Conservation (phyloP, 1,140 invertebrate genomes). For the Cepaea nemoralis region DNA sequence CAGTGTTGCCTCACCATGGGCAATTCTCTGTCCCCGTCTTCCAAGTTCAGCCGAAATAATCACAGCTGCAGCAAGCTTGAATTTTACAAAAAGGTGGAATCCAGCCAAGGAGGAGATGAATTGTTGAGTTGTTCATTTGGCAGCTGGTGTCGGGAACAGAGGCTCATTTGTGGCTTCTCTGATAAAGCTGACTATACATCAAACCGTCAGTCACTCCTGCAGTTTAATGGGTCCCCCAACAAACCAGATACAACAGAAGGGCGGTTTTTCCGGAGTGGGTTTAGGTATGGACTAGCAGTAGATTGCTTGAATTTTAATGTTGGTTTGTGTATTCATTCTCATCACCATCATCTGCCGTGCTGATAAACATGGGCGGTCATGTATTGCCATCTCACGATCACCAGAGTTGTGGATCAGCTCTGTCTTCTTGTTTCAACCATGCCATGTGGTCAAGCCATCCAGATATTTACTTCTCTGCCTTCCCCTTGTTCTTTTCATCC, state of each 20-base stretch:
- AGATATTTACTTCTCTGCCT: too few species aligned
- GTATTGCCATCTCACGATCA: too few species aligned
- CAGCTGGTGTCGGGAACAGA: conserved; percentile 53
- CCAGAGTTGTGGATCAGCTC: too few species aligned
- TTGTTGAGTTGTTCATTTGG: conserved; percentile 48
- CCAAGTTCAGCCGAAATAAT: conserved; percentile 1
- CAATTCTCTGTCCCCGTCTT: not conserved
- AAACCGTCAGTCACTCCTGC: conserved; percentile 46
- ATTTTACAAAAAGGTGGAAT: conserved; percentile 24
- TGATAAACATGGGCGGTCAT: too few species aligned
- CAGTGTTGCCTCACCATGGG: not conserved
- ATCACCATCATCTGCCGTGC: too few species aligned
- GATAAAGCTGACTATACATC: conserved; percentile 58
- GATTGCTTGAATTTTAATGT: not conserved
- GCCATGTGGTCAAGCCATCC: too few species aligned
- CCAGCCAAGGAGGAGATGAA: conserved; percentile 21
- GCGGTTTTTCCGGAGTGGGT: conserved; percentile 27
- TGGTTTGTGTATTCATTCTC: not conserved
- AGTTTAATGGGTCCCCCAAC: conserved; percentile 48
- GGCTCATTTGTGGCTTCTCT: conserved; percentile 52
- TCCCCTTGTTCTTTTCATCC: too few species aligned
- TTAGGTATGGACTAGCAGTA: conserved; percentile 4
- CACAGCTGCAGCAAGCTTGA: conserved; percentile 18
- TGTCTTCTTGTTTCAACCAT: too few species aligned
- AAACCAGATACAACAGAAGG: conserved; percentile 59